Conservation (phyloP, 2,113 vertebrate genomes). For the Perccottus glenii region DNA sequence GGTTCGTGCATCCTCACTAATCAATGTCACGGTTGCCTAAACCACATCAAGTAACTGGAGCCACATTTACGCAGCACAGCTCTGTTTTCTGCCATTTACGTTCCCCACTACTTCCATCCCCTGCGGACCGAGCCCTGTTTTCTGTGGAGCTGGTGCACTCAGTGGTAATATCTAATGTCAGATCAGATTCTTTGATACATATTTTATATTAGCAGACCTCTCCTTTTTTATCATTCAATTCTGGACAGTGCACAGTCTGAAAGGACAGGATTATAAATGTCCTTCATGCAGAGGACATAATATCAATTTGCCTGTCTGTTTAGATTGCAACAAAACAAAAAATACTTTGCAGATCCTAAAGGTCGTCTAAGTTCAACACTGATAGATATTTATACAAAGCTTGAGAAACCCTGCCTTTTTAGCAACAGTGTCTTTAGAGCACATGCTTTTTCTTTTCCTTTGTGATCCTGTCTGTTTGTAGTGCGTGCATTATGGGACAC, state of each 20-base stretch:
- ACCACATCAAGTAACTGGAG: slow-evolving; percentile 16
- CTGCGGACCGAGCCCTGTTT: background rate
- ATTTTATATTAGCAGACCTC: background rate
- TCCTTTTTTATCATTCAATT: background rate
- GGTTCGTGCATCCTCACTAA: slow-evolving; percentile 27
- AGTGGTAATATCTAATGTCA: slow-evolving; percentile 15
- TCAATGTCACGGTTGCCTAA: slow-evolving; percentile 24
- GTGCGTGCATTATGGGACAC: too few relatives aligned
- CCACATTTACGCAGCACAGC: background rate
- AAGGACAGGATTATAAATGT: background rate
- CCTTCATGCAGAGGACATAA: background rate
- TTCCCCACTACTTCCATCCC: slow-evolving; percentile 7
- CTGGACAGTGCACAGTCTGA: background rate
- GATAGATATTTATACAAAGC: too few relatives aligned
- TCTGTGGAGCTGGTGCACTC: slow-evolving; percentile 13
- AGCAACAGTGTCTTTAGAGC: too few relatives aligned
- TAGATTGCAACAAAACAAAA: background rate
- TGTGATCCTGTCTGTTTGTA: too few relatives aligned
- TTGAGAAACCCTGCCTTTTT: too few relatives aligned
- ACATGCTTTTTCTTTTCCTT: too few relatives aligned
- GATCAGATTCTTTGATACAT: slow-evolving; percentile 10
- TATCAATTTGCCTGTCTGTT: background rate
- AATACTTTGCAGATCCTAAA: too few relatives aligned
- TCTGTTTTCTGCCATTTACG: slow-evolving; percentile 29
- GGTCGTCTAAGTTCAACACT: too few relatives aligned